Evolutionary conservation across 2,797 vertebrate species (phyloP).

Genomic region (Paramormyrops hopkinsi): DNA sequence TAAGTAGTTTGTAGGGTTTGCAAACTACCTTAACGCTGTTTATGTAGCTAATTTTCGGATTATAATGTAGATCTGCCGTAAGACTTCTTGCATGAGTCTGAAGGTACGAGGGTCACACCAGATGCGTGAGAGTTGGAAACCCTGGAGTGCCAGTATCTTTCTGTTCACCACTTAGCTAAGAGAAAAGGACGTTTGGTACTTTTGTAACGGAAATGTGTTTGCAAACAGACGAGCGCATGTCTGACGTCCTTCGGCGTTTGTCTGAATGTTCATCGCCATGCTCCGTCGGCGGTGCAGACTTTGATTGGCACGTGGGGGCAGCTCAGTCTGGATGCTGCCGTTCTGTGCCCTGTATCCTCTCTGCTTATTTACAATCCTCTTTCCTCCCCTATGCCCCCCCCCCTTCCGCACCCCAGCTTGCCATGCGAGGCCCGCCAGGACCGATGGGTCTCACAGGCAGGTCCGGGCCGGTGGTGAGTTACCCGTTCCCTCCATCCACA

Average conservation of each 20-base stretch:
- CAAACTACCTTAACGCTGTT: neutral
- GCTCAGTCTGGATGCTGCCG: neutral
- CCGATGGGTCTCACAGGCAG: slow-evolving; percentile 87
- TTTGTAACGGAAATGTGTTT: neutral
- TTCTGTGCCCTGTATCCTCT: slow-evolving; percentile 10
- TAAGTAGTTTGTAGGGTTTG: neutral
- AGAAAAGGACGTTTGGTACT: neutral
- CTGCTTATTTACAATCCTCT: slow-evolving; percentile 28
- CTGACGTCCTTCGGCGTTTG: neutral
- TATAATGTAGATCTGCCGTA: neutral
- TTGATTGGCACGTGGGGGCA: neutral
- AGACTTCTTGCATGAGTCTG: neutral
- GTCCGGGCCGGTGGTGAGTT: slow-evolving; percentile 89
- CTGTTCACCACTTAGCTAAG: neutral
- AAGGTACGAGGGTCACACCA: neutral
- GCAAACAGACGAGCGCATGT: neutral
- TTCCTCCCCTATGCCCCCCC: neutral
- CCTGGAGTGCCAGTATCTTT: neutral
- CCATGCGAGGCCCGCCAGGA: slow-evolving; percentile 85
- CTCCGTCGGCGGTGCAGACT: neutral
- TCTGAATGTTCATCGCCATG: neutral
- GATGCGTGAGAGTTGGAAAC: neutral
- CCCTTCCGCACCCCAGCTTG: slow-evolving; percentile 62
- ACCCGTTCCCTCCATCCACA: neutral
- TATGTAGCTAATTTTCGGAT: neutral